phyloP scores from a whole-genome alignment of 2,797 vertebrate genomes.

The Salmo trutta region DNA sequence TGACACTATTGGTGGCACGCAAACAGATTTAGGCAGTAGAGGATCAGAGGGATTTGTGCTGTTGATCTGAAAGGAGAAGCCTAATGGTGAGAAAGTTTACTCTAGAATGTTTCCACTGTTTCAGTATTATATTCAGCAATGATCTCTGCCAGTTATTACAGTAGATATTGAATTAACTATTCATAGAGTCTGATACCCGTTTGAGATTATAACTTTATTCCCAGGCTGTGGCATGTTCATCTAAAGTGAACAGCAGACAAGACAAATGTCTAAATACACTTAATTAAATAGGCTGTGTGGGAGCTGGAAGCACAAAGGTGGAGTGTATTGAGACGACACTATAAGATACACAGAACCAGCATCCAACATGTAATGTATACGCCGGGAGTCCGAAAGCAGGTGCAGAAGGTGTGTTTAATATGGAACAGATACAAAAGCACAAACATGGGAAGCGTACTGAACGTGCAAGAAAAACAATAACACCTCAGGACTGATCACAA shows the following conservation, averaged over 20 bases:
- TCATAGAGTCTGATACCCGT: background rate
- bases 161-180: background rate
- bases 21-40: background rate
- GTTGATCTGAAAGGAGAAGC: background rate
- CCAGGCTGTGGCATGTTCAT: background rate
- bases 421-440: no score
- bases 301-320: no score
- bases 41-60: background rate
- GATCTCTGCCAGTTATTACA: background rate
- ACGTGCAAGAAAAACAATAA: no score
- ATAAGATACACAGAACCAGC: no score
- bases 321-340: no score
- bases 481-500: no score
- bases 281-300: background rate
- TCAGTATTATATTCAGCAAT: background rate
- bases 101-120: background rate
- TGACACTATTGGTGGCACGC: background rate
- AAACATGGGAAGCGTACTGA: no score
- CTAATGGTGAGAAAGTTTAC: background rate
- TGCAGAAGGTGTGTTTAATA: no score
- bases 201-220: background rate
- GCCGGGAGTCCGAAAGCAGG: no score
- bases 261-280: background rate
- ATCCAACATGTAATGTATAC: no score
- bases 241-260: background rate